Conservation (phyloP, 2,113 vertebrate genomes). For the Bothrops jararaca region DNA sequence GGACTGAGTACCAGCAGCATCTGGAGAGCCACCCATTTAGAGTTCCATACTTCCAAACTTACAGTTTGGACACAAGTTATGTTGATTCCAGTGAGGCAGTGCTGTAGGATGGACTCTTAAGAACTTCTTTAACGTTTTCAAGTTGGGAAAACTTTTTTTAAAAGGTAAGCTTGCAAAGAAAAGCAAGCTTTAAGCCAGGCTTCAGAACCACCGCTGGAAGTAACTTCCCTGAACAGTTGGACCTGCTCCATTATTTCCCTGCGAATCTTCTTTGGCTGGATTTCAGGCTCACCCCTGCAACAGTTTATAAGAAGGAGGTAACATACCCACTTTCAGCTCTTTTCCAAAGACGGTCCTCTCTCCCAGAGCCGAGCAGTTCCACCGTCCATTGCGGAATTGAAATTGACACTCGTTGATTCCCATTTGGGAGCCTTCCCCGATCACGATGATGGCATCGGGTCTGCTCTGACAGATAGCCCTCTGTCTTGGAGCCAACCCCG, state of each 20-base stretch:
- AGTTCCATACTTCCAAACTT: not conserved
- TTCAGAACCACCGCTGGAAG: not conserved
- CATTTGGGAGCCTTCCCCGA: constrained; percentile 97
- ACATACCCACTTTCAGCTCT: constrained; percentile 99
- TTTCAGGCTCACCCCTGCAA: not conserved
- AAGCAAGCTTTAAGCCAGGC: not conserved
- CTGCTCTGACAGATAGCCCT: constrained; percentile 97
- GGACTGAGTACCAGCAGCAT: not conserved
- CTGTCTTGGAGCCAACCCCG: constrained; percentile 92
- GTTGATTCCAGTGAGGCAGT: not conserved
- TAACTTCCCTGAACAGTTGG: not conserved
- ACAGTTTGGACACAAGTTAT: not conserved
- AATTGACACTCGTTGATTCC: constrained; percentile 97
- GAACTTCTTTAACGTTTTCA: not conserved
- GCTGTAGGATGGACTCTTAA: not conserved
- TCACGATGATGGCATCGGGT: constrained; percentile 95
- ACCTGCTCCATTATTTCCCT: fast-evolving
- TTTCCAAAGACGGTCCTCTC: constrained; percentile 95
- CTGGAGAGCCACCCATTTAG: not conserved
- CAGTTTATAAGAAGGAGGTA: constrained; percentile 42
- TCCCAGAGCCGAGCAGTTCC: constrained; percentile 96
- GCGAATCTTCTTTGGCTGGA: fast-evolving
- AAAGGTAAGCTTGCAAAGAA: not conserved
- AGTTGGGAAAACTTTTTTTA: not conserved
- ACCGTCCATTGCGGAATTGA: constrained; percentile 93